phyloP scores from a whole-genome alignment of 2,113 vertebrate species.

The Tragelaphus scriptus region DNA sequence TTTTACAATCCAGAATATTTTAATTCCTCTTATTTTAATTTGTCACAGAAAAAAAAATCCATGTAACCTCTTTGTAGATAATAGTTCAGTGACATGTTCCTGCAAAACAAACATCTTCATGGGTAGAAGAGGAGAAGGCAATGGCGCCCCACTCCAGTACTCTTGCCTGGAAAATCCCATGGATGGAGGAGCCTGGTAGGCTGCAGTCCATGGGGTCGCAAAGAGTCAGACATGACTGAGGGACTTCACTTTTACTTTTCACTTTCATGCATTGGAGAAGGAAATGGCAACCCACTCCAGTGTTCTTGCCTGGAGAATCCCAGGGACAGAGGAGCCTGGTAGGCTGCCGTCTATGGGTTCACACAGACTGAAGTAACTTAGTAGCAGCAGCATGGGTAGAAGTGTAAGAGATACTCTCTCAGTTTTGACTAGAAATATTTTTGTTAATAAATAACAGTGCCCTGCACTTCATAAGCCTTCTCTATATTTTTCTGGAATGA shows the following conservation, averaged over 20 bases:
- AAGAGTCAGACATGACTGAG: no score
- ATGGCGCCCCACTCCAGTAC: no score
- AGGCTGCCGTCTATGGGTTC: no score
- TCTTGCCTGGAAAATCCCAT: no score
- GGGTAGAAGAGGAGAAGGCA: background rate
- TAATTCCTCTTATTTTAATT: background rate
- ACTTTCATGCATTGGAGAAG: no score
- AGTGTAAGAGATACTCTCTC: background rate
- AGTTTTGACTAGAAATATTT: background rate
- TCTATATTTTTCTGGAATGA: background rate
- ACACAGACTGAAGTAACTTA: background rate
- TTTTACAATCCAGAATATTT: conserved; percentile 6
- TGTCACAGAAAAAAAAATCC: background rate
- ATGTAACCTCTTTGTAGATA: background rate
- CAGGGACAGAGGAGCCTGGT: no score
- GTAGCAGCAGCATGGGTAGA: background rate
- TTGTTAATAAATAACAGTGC: background rate
- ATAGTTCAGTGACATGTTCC: background rate
- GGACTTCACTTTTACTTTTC: no score
- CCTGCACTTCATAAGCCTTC: background rate
- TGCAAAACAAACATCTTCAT: background rate
- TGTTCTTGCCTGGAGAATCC: no score
- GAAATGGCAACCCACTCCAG: no score
- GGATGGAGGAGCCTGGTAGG: no score
- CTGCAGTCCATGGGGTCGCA: accelerated